Base-by-base conservation (phyloP, 2,888 invertebrate genomes). In the Amiota minor region DNA sequence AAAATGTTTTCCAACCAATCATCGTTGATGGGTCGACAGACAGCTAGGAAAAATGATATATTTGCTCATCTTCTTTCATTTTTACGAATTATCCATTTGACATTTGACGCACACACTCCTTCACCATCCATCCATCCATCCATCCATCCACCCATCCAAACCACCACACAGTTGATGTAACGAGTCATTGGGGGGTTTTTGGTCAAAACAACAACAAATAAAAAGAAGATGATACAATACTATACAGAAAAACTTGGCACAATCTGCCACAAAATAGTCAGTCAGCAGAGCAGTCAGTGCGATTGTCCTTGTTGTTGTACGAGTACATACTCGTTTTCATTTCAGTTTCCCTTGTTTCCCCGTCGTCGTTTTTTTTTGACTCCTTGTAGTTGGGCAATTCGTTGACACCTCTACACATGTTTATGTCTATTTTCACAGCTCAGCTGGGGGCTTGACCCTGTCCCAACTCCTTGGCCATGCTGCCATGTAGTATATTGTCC, bases 171-270 rank as follows among this genome's bases (percentile, higher is more conserved):
- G 53, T 10, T 1, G n/a, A 14, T 50, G 53, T n/a, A 59, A 20
- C 59, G 59, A 65, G 47, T 65, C 65, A 65, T 71, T 20, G 62
- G 50, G 59, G 23, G 35, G 35, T 35, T 35, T 35, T 45, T 55
- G 45, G 20, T 59, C 18, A 67, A 53, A 35, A 53, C 46, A 46
- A 9, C 64, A 71, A 47, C 68, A 46, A 56, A 75, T 16, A 59
- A 70, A 20, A 55, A 73, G 64, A 72, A 77, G 78, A 85, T 80
- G 77, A 81, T 77, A 77, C 85, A 78, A 83, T 80, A 83, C 83
- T 84, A 83, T 83, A 78, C 79, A 83, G 50, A 59, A 69, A 71
- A 74, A 67, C 65, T 79, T 72, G 72, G 50, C 72, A 82, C 81
- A 83, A 85, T 81, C 84, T 83, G 77, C 78, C 82, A 72, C 18